These are phyloP conservation scores for Reinhardtius hippoglossoides DNA, from an alignment of 2,113 vertebrate species.

Conservation along the genomic window DNA sequence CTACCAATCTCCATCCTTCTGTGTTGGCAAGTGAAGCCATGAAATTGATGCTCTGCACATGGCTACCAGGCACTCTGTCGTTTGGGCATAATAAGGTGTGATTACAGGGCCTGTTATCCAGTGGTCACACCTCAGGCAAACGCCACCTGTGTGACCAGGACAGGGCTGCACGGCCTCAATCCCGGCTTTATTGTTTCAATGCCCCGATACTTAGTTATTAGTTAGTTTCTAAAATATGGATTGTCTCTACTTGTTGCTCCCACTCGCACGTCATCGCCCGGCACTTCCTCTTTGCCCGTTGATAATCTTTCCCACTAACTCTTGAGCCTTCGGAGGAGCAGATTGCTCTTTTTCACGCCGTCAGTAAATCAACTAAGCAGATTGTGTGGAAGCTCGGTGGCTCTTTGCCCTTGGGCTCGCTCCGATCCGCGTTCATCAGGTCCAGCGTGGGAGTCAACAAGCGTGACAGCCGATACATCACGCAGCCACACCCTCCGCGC, in stretches of 20 bases:
- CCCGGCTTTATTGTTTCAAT: background rate
- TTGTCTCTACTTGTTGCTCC: too few relatives aligned
- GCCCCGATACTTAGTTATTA: too few relatives aligned
- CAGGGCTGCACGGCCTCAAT: background rate
- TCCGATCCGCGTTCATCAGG: slow-evolving; percentile 47
- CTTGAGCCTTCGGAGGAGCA: too few relatives aligned
- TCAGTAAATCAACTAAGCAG: slow-evolving; percentile 70
- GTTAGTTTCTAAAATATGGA: too few relatives aligned
- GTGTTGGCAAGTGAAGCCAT: slow-evolving; percentile 67
- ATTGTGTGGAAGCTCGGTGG: slow-evolving; percentile 51
- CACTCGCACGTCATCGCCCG: too few relatives aligned
- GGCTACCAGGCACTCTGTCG: slow-evolving; percentile 51
- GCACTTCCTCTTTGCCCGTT: slow-evolving; percentile 19
- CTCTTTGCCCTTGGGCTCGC: slow-evolving; percentile 64
- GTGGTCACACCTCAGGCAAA: slow-evolving; percentile 63
- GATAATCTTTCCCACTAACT: slow-evolving; percentile 51
- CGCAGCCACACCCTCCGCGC: slow-evolving; percentile 51
- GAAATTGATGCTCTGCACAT: slow-evolving; percentile 69
- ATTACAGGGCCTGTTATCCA: slow-evolving; percentile 56
- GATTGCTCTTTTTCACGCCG: slow-evolving; percentile 16
- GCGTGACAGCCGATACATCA: slow-evolving; percentile 66
- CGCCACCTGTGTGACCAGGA: slow-evolving; percentile 67
- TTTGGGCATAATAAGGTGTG: slow-evolving; percentile 35
- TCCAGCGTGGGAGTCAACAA: slow-evolving; percentile 46
- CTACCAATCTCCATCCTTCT: slow-evolving; percentile 51